phyloP scores from a whole-genome alignment of 1,140 invertebrate genomes.

The Cydia pomonella region DNA sequence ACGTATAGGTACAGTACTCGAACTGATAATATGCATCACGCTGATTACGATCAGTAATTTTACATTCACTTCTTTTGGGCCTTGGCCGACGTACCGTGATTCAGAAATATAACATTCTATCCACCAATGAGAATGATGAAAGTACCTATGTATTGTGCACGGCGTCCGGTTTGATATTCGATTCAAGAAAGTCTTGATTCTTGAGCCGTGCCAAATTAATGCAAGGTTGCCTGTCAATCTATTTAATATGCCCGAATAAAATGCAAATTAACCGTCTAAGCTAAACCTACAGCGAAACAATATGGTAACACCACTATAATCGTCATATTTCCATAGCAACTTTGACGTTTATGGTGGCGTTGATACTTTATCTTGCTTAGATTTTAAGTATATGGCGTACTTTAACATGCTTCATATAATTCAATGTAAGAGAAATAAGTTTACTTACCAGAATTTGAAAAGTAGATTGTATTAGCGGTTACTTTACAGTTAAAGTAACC shows the following conservation, averaged over 20 bases:
- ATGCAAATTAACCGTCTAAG: neutral
- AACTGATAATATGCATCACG: conserved; percentile 45
- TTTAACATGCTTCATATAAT: neutral
- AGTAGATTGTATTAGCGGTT: neutral
- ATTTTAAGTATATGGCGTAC: too few species aligned
- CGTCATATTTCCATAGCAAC: neutral
- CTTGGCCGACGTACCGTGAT: conserved; percentile 77
- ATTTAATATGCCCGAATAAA: neutral
- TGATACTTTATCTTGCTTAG: too few species aligned
- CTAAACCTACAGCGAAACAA: neutral
- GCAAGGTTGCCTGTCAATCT: conserved; percentile 8
- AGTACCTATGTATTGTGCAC: conserved; percentile 65
- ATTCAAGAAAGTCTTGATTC: conserved; percentile 32
- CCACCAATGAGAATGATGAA: conserved; percentile 71
- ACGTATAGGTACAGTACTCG: neutral
- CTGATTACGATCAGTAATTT: conserved; percentile 56
- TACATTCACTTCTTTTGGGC: conserved; percentile 73
- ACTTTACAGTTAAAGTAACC: neutral
- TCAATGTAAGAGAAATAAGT: neutral
- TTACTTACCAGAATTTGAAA: neutral
- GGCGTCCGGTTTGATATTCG: conserved; percentile 51
- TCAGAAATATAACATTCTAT: conserved; percentile 72
- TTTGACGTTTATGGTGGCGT: neutral
- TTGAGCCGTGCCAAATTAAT: conserved; percentile 20
- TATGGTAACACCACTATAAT: too few species aligned